Percentiles rank a stretch among this genome's conserved stretches.
These are phyloP conservation scores for Hystrix brachyura DNA, from an alignment of 2,113 vertebrate species.

Conservation along the genomic window DNA sequence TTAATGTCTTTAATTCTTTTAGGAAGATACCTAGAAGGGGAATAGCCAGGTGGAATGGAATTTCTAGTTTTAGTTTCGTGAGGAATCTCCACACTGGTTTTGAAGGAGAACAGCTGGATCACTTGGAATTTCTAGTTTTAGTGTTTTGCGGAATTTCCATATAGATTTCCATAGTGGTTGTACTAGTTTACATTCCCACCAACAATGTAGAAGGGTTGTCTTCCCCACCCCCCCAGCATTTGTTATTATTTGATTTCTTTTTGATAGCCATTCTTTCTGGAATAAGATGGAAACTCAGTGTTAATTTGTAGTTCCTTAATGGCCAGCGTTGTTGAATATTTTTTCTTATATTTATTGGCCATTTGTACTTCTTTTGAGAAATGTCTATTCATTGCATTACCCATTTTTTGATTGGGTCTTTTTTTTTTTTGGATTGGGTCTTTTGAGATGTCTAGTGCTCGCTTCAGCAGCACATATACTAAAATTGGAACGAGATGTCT, in stretches of 20 bases:
- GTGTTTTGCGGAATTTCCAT: not conserved
- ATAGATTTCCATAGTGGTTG: not conserved
- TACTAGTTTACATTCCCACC: not conserved
- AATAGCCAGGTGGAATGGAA: not conserved
- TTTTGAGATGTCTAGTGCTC: too few species aligned
- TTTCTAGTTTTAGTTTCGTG: not conserved
- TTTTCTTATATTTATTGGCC: not conserved
- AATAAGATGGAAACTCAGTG: not conserved
- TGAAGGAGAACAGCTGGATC: not conserved
- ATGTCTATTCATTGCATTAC: not conserved
- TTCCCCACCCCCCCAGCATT: not conserved
- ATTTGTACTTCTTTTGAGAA: not conserved
- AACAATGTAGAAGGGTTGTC: not conserved
- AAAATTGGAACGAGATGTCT: not conserved
- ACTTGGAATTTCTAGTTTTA: not conserved
- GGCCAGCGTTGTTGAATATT: not conserved
- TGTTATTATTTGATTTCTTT: not conserved
- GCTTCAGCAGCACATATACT: too few species aligned
- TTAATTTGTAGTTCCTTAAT: not conserved
- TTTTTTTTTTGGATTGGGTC: not conserved
- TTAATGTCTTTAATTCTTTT: not conserved
- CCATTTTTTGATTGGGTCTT: not conserved
- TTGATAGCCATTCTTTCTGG: not conserved
- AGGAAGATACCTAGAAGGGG: not conserved
- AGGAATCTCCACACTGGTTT: not conserved